These are phyloP conservation scores for Phaonia tiefii DNA, from an alignment of 2,888 invertebrate species.

Conservation along the genomic window DNA sequence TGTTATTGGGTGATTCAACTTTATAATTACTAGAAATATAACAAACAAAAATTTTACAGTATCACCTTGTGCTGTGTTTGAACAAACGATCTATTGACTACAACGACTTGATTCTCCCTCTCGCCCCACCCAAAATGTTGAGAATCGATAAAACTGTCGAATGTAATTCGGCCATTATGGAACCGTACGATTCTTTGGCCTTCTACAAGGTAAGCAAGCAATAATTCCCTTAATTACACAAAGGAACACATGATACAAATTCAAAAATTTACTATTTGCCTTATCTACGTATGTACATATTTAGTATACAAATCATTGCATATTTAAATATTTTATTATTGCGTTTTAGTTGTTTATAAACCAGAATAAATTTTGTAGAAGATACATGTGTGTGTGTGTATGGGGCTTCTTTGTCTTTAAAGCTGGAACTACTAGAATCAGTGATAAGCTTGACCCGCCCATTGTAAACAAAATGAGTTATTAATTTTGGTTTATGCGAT, in stretches of 20 bases:
- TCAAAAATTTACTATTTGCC: slow-evolving; percentile 18
- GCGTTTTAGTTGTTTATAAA: slow-evolving; percentile 22
- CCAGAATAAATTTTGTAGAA: neutral
- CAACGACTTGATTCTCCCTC: neutral
- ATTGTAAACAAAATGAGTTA: neutral
- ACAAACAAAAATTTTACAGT: neutral
- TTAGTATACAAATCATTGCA: slow-evolving; percentile 19
- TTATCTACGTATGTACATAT: neutral
- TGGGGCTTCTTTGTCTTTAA: slow-evolving; percentile 20
- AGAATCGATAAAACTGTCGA: slow-evolving; percentile 57
- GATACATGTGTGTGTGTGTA: no score
- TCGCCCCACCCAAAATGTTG: slow-evolving; percentile 41
- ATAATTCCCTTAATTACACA: neutral
- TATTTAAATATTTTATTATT: slow-evolving; percentile 26
- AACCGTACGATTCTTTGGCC: slow-evolving; percentile 73
- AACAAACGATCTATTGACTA: neutral
- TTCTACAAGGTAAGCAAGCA: slow-evolving; percentile 75
- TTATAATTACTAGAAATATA: slow-evolving; percentile 7
- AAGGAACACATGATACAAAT: neutral
- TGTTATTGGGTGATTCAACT: neutral
- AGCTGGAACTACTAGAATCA: neutral
- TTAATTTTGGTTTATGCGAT: neutral
- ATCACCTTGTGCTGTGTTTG: neutral
- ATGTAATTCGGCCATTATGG: slow-evolving; percentile 75
- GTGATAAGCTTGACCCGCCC: slow-evolving; percentile 28